phyloP scores from a whole-genome alignment of 1,140 invertebrate species.

The Trichomalopsis sarcophagae region DNA sequence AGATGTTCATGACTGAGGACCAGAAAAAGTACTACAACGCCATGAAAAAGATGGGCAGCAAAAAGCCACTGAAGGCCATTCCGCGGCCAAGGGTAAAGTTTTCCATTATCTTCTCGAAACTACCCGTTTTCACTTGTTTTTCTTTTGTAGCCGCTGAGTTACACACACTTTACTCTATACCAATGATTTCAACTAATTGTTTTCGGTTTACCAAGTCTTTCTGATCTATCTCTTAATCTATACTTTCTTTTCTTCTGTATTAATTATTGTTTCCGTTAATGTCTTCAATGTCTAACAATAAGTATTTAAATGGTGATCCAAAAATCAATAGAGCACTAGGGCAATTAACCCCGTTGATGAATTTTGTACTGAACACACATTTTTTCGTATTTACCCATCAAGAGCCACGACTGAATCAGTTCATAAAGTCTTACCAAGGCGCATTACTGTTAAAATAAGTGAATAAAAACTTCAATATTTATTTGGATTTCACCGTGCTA shows the following conservation, averaged over 20 bases:
- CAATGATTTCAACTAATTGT: neutral
- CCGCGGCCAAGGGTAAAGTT: constrained; percentile 91
- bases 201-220: neutral
- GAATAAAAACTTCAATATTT: neutral
- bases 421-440: neutral
- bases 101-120: neutral
- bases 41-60: constrained; percentile 99
- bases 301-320: neutral
- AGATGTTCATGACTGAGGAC: constrained; percentile 99
- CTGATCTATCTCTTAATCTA: neutral
- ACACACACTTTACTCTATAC: neutral
- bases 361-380: constrained; percentile 9
- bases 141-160: neutral
- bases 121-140: neutral
- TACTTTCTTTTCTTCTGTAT: neutral
- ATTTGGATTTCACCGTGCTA: neutral
- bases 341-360: neutral
- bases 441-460: neutral
- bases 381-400: neutral
- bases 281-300: neutral
- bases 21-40: constrained; percentile 99
- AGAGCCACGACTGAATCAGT: neutral
- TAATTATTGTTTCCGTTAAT: neutral
- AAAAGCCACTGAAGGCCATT: constrained; percentile 98
- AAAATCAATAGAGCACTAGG: constrained; percentile 9